phyloP scores from a whole-genome alignment of 2,888 invertebrate genomes.

The Drosophila suboccidentalis region DNA sequence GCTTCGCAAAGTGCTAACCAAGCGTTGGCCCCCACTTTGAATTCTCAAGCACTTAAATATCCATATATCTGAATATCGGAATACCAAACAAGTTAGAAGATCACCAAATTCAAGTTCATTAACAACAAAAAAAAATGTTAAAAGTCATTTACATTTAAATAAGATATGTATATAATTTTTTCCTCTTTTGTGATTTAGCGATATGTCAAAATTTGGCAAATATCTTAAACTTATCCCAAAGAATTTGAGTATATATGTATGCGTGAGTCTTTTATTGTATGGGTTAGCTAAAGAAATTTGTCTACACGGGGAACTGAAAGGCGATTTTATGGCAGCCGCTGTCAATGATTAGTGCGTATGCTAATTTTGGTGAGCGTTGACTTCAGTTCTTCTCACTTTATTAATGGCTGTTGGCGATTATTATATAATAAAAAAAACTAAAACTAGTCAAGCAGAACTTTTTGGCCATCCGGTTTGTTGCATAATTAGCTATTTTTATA shows the following conservation, averaged over 20 bases:
- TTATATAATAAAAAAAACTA: slow-evolving; percentile 63
- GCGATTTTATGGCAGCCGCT: slow-evolving; percentile 37
- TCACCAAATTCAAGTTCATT: slow-evolving; percentile 60
- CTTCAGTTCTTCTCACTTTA: slow-evolving; percentile 62
- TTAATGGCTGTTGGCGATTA: slow-evolving; percentile 59
- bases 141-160: slow-evolving; percentile 62
- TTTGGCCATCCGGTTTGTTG: slow-evolving; percentile 63
- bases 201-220: slow-evolving; percentile 46
- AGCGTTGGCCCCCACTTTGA: slow-evolving; percentile 2
- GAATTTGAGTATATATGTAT: slow-evolving; percentile 16
- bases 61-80: slow-evolving; percentile 21
- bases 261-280: slow-evolving; percentile 16
- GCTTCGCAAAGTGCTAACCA: slow-evolving; percentile 30
- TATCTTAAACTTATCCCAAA: slow-evolving; percentile 20
- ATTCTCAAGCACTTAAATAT: slow-evolving; percentile 11
- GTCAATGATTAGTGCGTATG: slow-evolving; percentile 69
- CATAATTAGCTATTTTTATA: slow-evolving; percentile 71
- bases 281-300: slow-evolving; percentile 52
- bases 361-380: slow-evolving; percentile 59
- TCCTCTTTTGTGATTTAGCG: slow-evolving; percentile 46
- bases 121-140: slow-evolving; percentile 56
- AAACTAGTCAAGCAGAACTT: slow-evolving; percentile 48
- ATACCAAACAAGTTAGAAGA: slow-evolving; percentile 64
- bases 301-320: slow-evolving; percentile 44
- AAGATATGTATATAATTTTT: slow-evolving; percentile 18